Evolutionary conservation across 2,888 invertebrate species (phyloP).

Genomic region (Tetrapedia diversipes): DNA sequence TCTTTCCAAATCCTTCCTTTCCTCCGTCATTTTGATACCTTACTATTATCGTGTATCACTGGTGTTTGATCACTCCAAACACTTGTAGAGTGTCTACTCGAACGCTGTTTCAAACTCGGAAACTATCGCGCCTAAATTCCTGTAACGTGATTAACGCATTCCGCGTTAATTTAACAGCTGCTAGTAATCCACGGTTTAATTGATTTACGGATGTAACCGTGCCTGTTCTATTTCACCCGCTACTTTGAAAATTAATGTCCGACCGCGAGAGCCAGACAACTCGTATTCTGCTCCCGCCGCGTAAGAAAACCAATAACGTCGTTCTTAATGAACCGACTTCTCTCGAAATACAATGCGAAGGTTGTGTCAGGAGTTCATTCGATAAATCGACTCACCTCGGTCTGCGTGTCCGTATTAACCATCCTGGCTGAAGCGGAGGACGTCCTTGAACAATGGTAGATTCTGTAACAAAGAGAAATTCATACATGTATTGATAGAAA

Average conservation of each 20-base stretch:
- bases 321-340: neutral
- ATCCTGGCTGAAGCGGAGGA: neutral
- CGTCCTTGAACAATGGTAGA: neutral
- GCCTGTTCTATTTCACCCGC: neutral
- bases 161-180: constrained; percentile 5
- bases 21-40: too few species aligned
- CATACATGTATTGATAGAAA: neutral
- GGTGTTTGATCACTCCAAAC: neutral
- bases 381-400: constrained; percentile 45
- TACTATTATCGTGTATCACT: too few species aligned
- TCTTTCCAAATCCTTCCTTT: too few species aligned
- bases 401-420: constrained; percentile 48
- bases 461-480: constrained; percentile 25
- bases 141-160: neutral
- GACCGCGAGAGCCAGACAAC: neutral
- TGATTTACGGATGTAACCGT: constrained; percentile 2
- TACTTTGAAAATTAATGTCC: neutral
- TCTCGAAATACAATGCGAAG: neutral
- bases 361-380: fast-evolving
- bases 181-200: too few species aligned
- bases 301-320: too few species aligned
- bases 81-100: too few species aligned
- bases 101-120: neutral
- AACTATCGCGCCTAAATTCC: neutral
- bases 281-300: neutral